Evolutionary conservation across 2,888 invertebrate species (phyloP).

Genomic region (Euphydryas editha): DNA sequence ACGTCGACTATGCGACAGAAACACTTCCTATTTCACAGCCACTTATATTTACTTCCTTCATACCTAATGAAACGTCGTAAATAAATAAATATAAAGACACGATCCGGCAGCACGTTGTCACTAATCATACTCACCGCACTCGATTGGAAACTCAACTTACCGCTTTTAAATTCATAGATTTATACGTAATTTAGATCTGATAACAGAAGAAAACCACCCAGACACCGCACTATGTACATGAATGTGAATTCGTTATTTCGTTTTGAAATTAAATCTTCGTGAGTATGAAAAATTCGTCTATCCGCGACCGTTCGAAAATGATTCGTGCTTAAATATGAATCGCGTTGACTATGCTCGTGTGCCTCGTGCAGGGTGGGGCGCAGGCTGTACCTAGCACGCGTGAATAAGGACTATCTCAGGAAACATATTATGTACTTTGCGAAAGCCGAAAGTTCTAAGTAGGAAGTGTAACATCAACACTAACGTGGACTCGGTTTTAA

Average conservation of each 20-base stretch:
- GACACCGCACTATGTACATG: slow-evolving; percentile 43
- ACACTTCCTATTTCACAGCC: slow-evolving; percentile 41
- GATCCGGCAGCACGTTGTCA: slow-evolving; percentile 20
- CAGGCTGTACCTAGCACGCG: slow-evolving; percentile 45
- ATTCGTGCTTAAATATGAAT: slow-evolving; percentile 75
- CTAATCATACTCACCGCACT: slow-evolving; percentile 20
- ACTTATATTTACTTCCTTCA: slow-evolving; percentile 41
- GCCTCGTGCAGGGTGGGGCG: slow-evolving; percentile 58
- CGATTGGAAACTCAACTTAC: slow-evolving; percentile 39
- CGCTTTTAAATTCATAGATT: slow-evolving; percentile 27
- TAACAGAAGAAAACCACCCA: slow-evolving; percentile 35
- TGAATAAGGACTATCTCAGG: slow-evolving; percentile 68
- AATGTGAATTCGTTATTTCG: slow-evolving; percentile 33
- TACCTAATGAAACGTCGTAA: slow-evolving; percentile 32
- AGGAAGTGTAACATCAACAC: slow-evolving; percentile 13
- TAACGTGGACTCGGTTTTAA: slow-evolving; percentile 14
- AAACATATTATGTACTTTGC: slow-evolving; percentile 64
- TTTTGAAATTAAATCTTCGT: slow-evolving; percentile 36
- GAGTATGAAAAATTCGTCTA: slow-evolving; percentile 53
- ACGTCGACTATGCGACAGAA: slow-evolving; percentile 33
- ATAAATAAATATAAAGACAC: slow-evolving; percentile 18
- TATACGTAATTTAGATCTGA: slow-evolving; percentile 44
- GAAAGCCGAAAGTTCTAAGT: slow-evolving; percentile 76
- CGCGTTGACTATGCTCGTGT: slow-evolving; percentile 57
- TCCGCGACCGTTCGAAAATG: slow-evolving; percentile 69